Percentiles rank a stretch among this genome's conserved stretches.
Conservation (phyloP, 2,888 invertebrate genomes). For the Trissoscelio sp. region DNA sequence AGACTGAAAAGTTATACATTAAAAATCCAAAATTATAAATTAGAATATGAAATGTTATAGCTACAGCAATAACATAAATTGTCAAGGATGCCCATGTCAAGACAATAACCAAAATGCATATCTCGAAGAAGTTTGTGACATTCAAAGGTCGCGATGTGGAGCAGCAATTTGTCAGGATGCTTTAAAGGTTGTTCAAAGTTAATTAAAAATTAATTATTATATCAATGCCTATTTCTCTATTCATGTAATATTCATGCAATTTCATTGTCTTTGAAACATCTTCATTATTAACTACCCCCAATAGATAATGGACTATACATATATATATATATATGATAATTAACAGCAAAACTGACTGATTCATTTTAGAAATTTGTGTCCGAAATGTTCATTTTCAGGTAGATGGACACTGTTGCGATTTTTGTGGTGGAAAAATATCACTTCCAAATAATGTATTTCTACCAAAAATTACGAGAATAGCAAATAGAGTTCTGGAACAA, state of each 20-base stretch:
- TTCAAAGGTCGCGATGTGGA: conserved; percentile 76
- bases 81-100: conserved; percentile 77
- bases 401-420: conserved; percentile 81
- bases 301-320: neutral
- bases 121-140: conserved; percentile 78
- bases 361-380: too few relatives aligned
- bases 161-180: conserved; percentile 77
- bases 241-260: conserved; percentile 2
- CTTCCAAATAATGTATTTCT: conserved; percentile 71
- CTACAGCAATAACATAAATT: conserved; percentile 73
- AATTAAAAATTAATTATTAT: conserved; percentile 38
- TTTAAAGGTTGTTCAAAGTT: conserved; percentile 73
- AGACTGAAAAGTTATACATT: too few relatives aligned
- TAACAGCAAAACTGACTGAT: too few relatives aligned
- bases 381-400: conserved; percentile 73
- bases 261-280: conserved; percentile 1
- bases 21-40: too few relatives aligned
- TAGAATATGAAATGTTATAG: too few relatives aligned
- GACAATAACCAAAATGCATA: conserved; percentile 72
- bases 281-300: neutral
- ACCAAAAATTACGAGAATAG: conserved; percentile 69
- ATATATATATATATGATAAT: too few relatives aligned
- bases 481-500: conserved; percentile 71
- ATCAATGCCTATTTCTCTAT: neutral
- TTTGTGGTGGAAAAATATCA: conserved; percentile 78